Conservation (phyloP, 1,140 invertebrate genomes). For the Pissodes strobi region DNA sequence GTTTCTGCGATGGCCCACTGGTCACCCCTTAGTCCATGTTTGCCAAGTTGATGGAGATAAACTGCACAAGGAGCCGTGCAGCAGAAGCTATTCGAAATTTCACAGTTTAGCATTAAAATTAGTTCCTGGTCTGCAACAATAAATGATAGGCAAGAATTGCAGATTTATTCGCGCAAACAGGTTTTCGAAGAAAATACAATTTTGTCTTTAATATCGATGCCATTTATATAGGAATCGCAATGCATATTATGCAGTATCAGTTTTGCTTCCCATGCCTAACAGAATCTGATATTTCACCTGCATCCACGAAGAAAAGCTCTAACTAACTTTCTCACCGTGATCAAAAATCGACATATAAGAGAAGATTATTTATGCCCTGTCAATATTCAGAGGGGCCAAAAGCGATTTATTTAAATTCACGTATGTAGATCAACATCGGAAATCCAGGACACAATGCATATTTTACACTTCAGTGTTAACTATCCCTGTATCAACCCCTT, state of each 20-base stretch:
- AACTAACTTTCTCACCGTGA: slow-evolving; percentile 8
- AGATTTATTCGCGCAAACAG: too few species aligned
- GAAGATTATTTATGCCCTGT: slow-evolving; percentile 14
- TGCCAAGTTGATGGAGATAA: slow-evolving; percentile 11
- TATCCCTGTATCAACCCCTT: slow-evolving; percentile 2
- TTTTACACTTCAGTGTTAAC: slow-evolving; percentile 7
- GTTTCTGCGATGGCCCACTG: slow-evolving; percentile 8
- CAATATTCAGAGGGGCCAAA: background rate
- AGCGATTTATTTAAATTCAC: slow-evolving; percentile 14
- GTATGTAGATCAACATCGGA: slow-evolving; percentile 7
- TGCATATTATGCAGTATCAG: too few species aligned
- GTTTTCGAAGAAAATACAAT: too few species aligned
- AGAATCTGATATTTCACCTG: too few species aligned
- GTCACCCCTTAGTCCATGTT: background rate
- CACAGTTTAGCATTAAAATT: too few species aligned
- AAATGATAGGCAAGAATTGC: too few species aligned
- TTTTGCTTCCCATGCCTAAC: too few species aligned
- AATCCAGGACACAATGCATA: background rate
- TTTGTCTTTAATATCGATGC: too few species aligned
- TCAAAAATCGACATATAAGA: background rate
- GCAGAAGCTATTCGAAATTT: too few species aligned
- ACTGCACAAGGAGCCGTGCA: background rate
- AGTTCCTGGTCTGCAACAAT: too few species aligned
- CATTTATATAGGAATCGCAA: too few species aligned
- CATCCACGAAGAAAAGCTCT: too few species aligned